phyloP scores from a whole-genome alignment of 1,140 invertebrate species.

The Bombus cullumanus region DNA sequence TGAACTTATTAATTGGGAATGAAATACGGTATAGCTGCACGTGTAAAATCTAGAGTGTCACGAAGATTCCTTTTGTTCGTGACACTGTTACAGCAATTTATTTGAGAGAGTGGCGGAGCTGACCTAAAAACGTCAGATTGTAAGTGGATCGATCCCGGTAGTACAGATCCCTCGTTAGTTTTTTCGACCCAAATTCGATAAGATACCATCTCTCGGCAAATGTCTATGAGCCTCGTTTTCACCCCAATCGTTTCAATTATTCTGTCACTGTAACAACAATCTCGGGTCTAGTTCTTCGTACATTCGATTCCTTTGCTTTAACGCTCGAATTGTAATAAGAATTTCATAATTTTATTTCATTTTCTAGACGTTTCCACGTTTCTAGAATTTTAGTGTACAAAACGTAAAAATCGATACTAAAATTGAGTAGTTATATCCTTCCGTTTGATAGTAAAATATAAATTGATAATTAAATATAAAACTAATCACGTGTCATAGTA shows the following conservation, averaged over 20 bases:
- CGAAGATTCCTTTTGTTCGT: neutral
- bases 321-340: neutral
- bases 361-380: neutral
- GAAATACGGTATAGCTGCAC: too few species aligned
- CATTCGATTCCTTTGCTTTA: neutral
- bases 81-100: constrained; percentile 26
- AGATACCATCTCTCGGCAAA: constrained; percentile 6
- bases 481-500: too few species aligned
- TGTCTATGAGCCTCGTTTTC: constrained; percentile 13
- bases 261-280: neutral
- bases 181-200: constrained; percentile 42
- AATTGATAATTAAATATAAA: too few species aligned
- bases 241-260: constrained; percentile 39
- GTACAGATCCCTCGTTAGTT: constrained; percentile 39
- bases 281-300: neutral
- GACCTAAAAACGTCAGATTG: constrained; percentile 34
- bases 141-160: constrained; percentile 21
- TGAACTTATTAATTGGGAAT: neutral
- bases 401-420: too few species aligned
- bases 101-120: neutral
- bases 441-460: too few species aligned
- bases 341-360: neutral
- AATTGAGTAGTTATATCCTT: too few species aligned
- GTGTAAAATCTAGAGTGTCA: neutral
- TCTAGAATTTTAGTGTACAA: neutral